Evolutionary conservation across 2,797 vertebrate genomes (phyloP), one percentile per base, ranked within the genome.

Genomic region (Neopelma chrysocephalum): DNA sequence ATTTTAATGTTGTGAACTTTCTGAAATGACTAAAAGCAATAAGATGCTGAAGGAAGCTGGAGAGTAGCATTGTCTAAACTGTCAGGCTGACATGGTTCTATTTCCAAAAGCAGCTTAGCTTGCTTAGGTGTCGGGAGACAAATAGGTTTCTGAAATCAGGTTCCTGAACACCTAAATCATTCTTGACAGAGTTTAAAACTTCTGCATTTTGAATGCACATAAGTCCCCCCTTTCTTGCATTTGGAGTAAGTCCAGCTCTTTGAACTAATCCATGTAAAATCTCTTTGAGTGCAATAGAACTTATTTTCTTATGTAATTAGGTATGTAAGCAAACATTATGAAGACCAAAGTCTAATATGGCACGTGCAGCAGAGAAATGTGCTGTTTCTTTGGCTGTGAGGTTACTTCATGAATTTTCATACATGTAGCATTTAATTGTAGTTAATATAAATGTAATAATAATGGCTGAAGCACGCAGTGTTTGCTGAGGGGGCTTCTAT

Each of bases 81-180:
- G 45, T 89, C 89, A 89, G 65, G 76, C 58, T 82, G 81, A 78
- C 42, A 43, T 13, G 34, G 77, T 87, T 87, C 50, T 72, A 14
- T 53, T 93, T 93, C 82, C 75, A 89, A 82, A 92, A 93, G 12
- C 81, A 87, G 83, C 81, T 92, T 82, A 82, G 25, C 42, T 94
- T 95, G 48, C 77, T 68, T 10, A 43, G 57, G 79, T 57, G 56
- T 51, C 5, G 4, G 54, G 69, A 94, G 83, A 88, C 65, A 93
- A 86, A 86, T 31, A 78, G 38, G 42, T 88, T 90, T 90, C 86
- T 77, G 75, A 89, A 92, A 87, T 81, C 69, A 76, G 42, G 20
- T 61, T 90, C 50, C 83, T 81, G 73, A 86, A 70, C 54, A 83
- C 54, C 65, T 78, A 92, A 91, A 82, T 87, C 26, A 58, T 87